A percentile compares a stretch with the other conserved stretches of the same genome.
phyloP scores from a whole-genome alignment of 2,797 vertebrate genomes.

The Cossypha caffra region DNA sequence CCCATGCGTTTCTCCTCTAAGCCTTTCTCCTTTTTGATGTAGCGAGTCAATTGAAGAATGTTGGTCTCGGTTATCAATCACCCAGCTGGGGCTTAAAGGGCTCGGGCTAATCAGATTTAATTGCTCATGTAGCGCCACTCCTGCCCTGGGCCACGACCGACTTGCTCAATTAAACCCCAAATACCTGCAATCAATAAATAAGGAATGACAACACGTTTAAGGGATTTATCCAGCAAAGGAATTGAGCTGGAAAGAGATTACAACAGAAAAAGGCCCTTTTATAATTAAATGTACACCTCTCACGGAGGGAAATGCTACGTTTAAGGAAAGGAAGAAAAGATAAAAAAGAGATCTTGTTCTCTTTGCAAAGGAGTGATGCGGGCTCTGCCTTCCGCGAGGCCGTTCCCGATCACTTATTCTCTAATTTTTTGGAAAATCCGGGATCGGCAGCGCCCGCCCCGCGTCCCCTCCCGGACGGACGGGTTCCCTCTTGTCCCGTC shows the following conservation, averaged over 20 bases:
- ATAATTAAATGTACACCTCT: conserved; percentile 75
- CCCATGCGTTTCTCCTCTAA: conserved; percentile 40
- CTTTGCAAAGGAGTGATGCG: neutral
- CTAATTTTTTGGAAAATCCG: neutral
- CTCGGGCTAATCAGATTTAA: conserved; percentile 85
- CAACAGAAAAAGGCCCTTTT: conserved; percentile 54
- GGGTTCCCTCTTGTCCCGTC: neutral
- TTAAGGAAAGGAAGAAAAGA: neutral
- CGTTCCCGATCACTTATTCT: neutral
- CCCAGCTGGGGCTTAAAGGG: conserved; percentile 83
- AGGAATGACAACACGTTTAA: conserved; percentile 79
- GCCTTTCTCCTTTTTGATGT: conserved; percentile 77
- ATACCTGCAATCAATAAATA: conserved; percentile 83
- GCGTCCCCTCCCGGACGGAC: accelerated
- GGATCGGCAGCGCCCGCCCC: accelerated
- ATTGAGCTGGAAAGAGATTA: conserved; percentile 75
- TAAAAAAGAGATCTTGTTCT: neutral
- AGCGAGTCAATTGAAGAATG: conserved; percentile 81
- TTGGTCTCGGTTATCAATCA: conserved; percentile 84
- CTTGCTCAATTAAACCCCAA: conserved; percentile 84
- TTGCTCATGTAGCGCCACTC: conserved; percentile 84
- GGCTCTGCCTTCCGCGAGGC: neutral
- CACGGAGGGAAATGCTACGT: neutral
- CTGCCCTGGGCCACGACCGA: conserved; percentile 80
- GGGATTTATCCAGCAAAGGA: conserved; percentile 74